A percentile compares a stretch with the other conserved stretches of the same genome.
phyloP scores from a whole-genome alignment of 2,113 vertebrate species.

The Dunckerocampus dactyliophorus region DNA sequence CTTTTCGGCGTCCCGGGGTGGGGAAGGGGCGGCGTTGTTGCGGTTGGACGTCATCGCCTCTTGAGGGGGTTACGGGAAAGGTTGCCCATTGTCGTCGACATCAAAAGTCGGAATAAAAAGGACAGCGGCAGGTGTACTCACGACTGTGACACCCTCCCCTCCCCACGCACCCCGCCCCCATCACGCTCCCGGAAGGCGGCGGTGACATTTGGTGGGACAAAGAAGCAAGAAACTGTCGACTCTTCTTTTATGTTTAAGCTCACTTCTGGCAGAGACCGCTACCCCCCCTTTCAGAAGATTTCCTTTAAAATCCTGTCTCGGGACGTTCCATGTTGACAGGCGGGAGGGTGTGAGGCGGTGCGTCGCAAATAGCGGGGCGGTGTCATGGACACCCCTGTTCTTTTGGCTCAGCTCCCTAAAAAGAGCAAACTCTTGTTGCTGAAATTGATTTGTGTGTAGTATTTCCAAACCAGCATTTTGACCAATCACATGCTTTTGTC shows the following conservation, averaged over 20 bases:
- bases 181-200: constrained; percentile 26
- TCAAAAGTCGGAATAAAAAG: constrained; percentile 47
- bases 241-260: constrained; percentile 15
- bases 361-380: no score
- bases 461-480: no score
- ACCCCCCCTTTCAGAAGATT: background rate
- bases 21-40: no score
- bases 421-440: no score
- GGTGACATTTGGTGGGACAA: constrained; percentile 55
- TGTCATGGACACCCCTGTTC: no score
- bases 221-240: constrained; percentile 9
- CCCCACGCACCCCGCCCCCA: background rate
- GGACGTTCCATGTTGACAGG: background rate
- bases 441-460: no score
- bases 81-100: constrained; percentile 24
- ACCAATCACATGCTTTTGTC: no score
- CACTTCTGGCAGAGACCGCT: background rate
- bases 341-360: background rate
- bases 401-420: no score
- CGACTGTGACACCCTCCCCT: constrained; percentile 40
- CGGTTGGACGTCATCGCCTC: background rate
- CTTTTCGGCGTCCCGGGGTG: no score
- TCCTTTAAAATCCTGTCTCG: background rate
- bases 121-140: constrained; percentile 49
- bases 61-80: constrained; percentile 19